These are phyloP conservation scores for Diceros bicornis DNA, from an alignment of 2,797 vertebrate species.

Conservation along the genomic window DNA sequence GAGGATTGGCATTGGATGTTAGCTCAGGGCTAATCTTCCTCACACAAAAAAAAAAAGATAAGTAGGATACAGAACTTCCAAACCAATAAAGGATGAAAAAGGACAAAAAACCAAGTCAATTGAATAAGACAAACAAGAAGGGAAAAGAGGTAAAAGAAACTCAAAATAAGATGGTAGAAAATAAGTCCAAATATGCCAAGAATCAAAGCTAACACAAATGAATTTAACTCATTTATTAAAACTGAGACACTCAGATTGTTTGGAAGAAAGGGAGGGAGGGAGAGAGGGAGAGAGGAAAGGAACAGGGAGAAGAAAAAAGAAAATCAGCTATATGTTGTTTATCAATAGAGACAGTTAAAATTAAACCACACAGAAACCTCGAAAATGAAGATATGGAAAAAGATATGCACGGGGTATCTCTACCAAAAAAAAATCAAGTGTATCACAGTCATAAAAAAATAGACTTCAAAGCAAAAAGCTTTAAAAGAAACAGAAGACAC, in stretches of 20 bases:
- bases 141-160: slow-evolving; percentile 5
- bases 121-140: not conserved
- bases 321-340: not conserved
- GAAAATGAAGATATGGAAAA: not conserved
- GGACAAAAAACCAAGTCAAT: not conserved
- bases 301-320: not conserved
- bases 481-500: not conserved
- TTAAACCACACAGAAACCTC: not conserved
- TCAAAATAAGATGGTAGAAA: not conserved
- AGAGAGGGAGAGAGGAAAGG: not conserved
- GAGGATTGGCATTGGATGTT: no score
- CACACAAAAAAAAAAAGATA: not conserved
- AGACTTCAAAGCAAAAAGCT: not conserved
- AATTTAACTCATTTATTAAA: slow-evolving; percentile 22
- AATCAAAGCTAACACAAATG: not conserved
- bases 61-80: not conserved
- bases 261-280: not conserved
- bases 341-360: not conserved
- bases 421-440: not conserved
- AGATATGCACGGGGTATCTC: not conserved
- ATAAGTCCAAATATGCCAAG: not conserved
- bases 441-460: not conserved
- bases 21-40: no score
- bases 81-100: not conserved
- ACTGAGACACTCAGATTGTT: not conserved